These are phyloP conservation scores for Podarcis muralis DNA, from an alignment of 2,113 vertebrate species.

Conservation along the genomic window DNA sequence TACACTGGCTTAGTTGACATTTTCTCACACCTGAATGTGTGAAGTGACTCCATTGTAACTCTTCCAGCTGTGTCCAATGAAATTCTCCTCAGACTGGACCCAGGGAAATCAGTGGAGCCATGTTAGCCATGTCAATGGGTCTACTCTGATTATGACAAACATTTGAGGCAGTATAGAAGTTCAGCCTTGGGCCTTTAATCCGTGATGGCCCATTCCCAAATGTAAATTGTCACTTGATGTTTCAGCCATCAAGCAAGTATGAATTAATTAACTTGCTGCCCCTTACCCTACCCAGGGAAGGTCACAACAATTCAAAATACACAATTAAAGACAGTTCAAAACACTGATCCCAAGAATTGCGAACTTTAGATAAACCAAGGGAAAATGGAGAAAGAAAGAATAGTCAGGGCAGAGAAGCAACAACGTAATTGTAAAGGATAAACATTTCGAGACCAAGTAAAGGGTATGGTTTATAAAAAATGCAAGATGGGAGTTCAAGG, in stretches of 20 bases:
- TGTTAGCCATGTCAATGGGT: no score
- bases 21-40: background rate
- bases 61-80: no score
- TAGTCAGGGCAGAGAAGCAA: background rate
- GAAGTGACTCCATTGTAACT: no score
- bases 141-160: no score
- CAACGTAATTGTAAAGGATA: background rate
- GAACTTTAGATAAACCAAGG: background rate
- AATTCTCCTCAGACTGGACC: background rate
- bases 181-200: background rate
- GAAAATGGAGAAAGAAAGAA: background rate
- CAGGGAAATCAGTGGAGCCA: no score
- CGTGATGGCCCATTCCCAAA: background rate
- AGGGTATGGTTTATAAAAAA: conserved; percentile 38
- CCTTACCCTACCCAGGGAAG: no score
- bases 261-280: no score
- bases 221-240: background rate
- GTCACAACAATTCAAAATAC: no score
- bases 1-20: background rate
- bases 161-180: background rate
- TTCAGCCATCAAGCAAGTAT: background rate
- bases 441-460: background rate
- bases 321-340: no score
- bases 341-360: background rate
- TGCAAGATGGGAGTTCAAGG: conserved; percentile 38